These are phyloP conservation scores for Drosophila histrio DNA, from an alignment of 2,888 invertebrate genomes.

Conservation along the genomic window DNA sequence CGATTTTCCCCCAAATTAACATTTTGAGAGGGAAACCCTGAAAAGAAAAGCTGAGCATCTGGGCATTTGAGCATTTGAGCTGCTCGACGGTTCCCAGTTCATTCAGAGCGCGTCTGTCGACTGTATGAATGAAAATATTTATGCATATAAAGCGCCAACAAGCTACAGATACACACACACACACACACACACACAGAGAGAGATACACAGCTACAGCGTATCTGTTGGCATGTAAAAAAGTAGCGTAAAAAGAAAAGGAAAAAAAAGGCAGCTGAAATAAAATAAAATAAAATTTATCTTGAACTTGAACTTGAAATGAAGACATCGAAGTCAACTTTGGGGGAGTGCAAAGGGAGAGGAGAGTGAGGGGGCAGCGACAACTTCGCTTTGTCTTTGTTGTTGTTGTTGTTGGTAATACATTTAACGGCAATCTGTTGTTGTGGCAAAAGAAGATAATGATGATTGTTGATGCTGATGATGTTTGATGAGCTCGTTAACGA, in stretches of 20 bases:
- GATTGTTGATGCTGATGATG: constrained; percentile 7
- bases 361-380: not conserved
- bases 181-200: constrained; percentile 19
- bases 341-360: constrained; percentile 7
- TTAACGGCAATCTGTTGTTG: constrained; percentile 47
- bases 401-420: constrained; percentile 41
- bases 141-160: constrained; percentile 64
- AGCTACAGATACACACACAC: constrained; percentile 43
- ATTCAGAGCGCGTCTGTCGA: constrained; percentile 33
- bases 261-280: constrained; percentile 62
- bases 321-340: constrained; percentile 58
- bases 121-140: constrained; percentile 74
- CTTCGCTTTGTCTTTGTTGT: constrained; percentile 30
- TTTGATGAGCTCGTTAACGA: constrained; percentile 23
- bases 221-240: constrained; percentile 63
- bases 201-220: constrained; percentile 16
- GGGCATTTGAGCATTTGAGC: too few species aligned
- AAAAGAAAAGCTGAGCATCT: constrained; percentile 32
- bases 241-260: constrained; percentile 57
- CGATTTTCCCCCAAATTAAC: constrained; percentile 13
- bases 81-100: constrained; percentile 23
- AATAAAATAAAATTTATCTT: constrained; percentile 81
- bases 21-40: constrained; percentile 18
- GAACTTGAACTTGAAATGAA: constrained; percentile 83
- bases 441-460: constrained; percentile 18